Base-by-base conservation (phyloP, 2,888 invertebrate genomes). In the Drymonia ruficornis region DNA sequence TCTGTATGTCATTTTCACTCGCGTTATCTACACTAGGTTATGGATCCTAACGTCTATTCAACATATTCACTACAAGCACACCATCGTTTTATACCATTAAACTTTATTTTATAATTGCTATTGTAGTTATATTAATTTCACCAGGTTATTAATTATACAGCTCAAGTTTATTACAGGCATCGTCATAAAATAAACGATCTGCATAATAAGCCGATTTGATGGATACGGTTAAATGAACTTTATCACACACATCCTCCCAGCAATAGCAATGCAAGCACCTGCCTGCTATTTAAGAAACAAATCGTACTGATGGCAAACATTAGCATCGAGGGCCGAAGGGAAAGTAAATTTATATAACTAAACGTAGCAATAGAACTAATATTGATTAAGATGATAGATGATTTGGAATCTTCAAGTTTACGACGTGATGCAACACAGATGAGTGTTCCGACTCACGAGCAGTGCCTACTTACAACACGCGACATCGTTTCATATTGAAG, bases 331-430 rank as follows among this genome's bases (percentile, higher is more conserved):
- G 55, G 38, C 38, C 56, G 71, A 77, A 76, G 85, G 78, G 89
- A 89, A 89, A 88, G 87, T 82, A 59, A 76, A 81, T 86, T 89
- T 87, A 79, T 79, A 81, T 83, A 86, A 88, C 81, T 81, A 77
- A 84, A 84, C 80, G 81, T 80, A 78, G 77, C 80, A 78, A 81
- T 80, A 84, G 74, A 81, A 78, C 81, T 74, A 83, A 88, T 86
- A 89, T 85, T 87, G 81, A 83, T 82, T 77, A 77, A 74, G 76
- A 83, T 84, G 83, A 83, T 81, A 65, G 76, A 83, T 80, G 74
- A 74, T 76, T 63, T 56, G 53, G 59, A 75, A 72, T 73, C 74
- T 80, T 81, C 76, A 83, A 78, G 76, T 78, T 75, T 69, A 78
- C 73, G 76, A 72, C 59, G 67, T 78, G 76, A 78, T 74, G 78